Evolutionary conservation across 2,888 invertebrate genomes (phyloP), one percentile per base, ranked within the genome.

Genomic region (Hypomecis punctinalis): DNA sequence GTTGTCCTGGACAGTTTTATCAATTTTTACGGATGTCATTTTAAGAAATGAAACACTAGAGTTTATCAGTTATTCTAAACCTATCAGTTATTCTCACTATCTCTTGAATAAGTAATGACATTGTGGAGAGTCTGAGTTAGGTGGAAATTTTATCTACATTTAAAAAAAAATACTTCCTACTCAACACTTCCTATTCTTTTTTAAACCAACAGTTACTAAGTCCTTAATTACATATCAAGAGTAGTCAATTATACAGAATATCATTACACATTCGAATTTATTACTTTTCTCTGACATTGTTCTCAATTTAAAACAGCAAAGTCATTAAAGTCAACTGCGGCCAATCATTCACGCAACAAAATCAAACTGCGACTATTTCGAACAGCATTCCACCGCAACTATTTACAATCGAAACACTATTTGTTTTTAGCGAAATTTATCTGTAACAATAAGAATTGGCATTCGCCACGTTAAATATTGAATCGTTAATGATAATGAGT

Each of bases 381-480:
- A 68, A 67, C 66, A 66, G 64, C 69, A 71, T 70, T 71, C 69
- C 67, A 45, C 63, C 48, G 52, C 51, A 70, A 56, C 65, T 57
- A 71, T 75, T 75, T 71, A 76, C 70, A 69, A 65, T 66, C 69
- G 61, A 69, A 75, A 72, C 73, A 73, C 69, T 75, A 74, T 76
- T 78, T 77, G 77, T 80, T 76, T 66, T 76, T 76, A 73, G 70
- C 67, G 53, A 58, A 60, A 72, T 77, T 74, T 79, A 79, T 81
- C 76, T 77, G 79, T 75, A 78, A 70, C 71, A 66, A 76, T 75
- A 74, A 61, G 68, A 76, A 75, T 76, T 77, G 76, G 76, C 75
- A 71, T 71, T 70, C 70, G 52, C 47, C 67, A 68, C 67, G 74
- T 78, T 82, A 81, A 82, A 82, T 80, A 82, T 82, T 83, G 81